phyloP scores from a whole-genome alignment of 1,140 invertebrate genomes.

The Macrobrachium nipponense region DNA sequence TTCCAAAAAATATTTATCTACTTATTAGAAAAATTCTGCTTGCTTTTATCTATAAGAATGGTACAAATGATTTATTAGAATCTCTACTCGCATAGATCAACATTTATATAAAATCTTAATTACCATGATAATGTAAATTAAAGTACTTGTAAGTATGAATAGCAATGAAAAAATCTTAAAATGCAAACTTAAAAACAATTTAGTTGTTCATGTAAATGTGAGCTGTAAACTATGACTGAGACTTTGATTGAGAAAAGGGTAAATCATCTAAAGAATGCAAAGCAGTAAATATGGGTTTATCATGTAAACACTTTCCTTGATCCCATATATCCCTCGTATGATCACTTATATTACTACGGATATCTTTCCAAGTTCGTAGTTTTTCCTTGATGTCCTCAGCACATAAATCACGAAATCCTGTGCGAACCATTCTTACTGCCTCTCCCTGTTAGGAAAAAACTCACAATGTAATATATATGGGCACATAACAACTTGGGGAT shows the following conservation, averaged over 20 bases:
- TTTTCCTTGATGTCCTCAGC: slow-evolving; percentile 27
- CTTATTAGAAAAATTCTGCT: too few relatives aligned
- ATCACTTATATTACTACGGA: background rate
- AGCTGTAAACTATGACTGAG: background rate
- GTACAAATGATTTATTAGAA: too few relatives aligned
- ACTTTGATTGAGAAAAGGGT: slow-evolving; percentile 38
- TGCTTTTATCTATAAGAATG: too few relatives aligned
- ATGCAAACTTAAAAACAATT: too few relatives aligned
- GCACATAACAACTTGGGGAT: too few relatives aligned
- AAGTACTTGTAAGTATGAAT: too few relatives aligned
- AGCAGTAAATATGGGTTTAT: slow-evolving; percentile 39
- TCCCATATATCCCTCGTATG: background rate
- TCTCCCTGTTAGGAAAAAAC: slow-evolving; percentile 34
- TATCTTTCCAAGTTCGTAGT: background rate
- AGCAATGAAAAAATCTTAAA: too few relatives aligned
- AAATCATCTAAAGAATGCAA: slow-evolving; percentile 49
- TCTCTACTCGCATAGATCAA: too few relatives aligned
- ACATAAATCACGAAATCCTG: background rate
- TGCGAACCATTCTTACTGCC: slow-evolving; percentile 41
- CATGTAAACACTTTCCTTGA: slow-evolving; percentile 41
- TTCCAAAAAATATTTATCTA: too few relatives aligned
- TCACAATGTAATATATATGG: background rate
- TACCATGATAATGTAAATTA: too few relatives aligned
- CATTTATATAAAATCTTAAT: too few relatives aligned
- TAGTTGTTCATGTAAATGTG: too few relatives aligned